Conservation (phyloP, 2,888 invertebrate genomes). For the Aleiodes leptofemur region DNA sequence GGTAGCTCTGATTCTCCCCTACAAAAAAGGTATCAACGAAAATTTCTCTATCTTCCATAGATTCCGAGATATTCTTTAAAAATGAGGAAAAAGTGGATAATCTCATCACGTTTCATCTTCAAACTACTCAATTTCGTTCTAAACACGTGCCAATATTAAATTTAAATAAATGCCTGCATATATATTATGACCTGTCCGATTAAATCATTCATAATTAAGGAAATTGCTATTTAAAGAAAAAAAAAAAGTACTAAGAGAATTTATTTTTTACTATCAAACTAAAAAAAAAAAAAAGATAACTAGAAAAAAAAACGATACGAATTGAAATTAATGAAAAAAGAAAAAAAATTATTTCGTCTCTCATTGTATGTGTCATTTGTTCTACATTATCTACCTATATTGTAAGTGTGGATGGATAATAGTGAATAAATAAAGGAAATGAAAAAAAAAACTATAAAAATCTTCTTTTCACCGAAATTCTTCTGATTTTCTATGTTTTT, state of each 20-base stretch:
- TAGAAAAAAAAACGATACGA: conserved; percentile 29
- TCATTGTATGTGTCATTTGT: conserved; percentile 67
- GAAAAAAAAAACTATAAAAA: conserved; percentile 44
- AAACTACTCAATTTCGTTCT: conserved; percentile 23
- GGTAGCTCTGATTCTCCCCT: too few relatives aligned
- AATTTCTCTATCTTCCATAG: too few relatives aligned
- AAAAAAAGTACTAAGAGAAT: conserved; percentile 36
- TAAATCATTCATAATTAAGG: conserved; percentile 64
- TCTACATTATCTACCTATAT: conserved; percentile 34
- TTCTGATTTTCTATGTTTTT: too few relatives aligned
- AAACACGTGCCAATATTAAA: conserved; percentile 48
- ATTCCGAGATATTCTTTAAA: too few relatives aligned
- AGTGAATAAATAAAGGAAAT: conserved; percentile 27
- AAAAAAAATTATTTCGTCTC: conserved; percentile 57
- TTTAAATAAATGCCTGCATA: conserved; percentile 42
- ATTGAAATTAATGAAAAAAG: conserved; percentile 35
- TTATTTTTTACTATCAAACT: conserved; percentile 30
- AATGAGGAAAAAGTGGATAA: too few relatives aligned
- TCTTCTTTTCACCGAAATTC: neutral
- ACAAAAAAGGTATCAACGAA: too few relatives aligned
- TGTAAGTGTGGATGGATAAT: conserved; percentile 34
- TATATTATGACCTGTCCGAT: conserved; percentile 54
- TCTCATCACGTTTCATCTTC: neutral
- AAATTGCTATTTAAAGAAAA: conserved; percentile 57
- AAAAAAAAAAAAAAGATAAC: conserved; percentile 12